Percentiles rank a stretch among this genome's conserved stretches.
Conservation (phyloP, 2,113 vertebrate species). For the Austrofundulus limnaeus region DNA sequence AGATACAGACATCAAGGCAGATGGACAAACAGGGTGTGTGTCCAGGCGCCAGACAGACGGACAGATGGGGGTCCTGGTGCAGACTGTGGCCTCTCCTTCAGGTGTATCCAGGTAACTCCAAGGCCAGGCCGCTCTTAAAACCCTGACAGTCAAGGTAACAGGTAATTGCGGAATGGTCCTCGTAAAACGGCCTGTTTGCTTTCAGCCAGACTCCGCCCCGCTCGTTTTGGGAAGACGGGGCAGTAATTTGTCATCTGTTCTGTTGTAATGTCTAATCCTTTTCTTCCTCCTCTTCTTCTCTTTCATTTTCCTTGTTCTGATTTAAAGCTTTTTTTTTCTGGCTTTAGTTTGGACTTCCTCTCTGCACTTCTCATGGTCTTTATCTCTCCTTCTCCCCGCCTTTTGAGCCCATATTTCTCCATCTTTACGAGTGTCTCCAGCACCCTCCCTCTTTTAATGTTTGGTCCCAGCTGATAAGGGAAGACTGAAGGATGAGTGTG, state of each 20-base stretch:
- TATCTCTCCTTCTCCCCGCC: slow-evolving; percentile 29
- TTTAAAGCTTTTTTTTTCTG: neutral
- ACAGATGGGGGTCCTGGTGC: slow-evolving; percentile 53
- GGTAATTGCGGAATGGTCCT: slow-evolving; percentile 77
- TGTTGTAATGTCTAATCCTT: neutral
- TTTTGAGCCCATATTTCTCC: slow-evolving; percentile 47
- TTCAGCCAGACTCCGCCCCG: slow-evolving; percentile 57
- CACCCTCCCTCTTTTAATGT: slow-evolving; percentile 76
- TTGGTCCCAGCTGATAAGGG: slow-evolving; percentile 79
- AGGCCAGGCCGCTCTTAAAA: slow-evolving; percentile 84
- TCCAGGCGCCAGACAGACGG: slow-evolving; percentile 57
- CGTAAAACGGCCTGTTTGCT: slow-evolving; percentile 80
- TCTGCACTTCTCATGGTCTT: slow-evolving; percentile 29
- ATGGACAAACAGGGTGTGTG: slow-evolving; percentile 18
- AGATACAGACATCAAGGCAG: slow-evolving; percentile 35
- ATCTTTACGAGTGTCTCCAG: slow-evolving; percentile 63
- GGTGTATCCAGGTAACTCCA: slow-evolving; percentile 87
- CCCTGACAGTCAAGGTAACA: slow-evolving; percentile 83
- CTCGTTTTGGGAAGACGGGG: slow-evolving; percentile 20
- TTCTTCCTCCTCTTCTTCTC: neutral
- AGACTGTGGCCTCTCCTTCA: slow-evolving; percentile 53
- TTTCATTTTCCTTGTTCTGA: neutral
- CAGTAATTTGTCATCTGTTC: neutral
- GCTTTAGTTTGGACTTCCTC: neutral
- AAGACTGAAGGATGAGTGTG: slow-evolving; percentile 65